Evolutionary conservation across 2,888 invertebrate species (phyloP).

Genomic region (Endomychus coccineus): DNA sequence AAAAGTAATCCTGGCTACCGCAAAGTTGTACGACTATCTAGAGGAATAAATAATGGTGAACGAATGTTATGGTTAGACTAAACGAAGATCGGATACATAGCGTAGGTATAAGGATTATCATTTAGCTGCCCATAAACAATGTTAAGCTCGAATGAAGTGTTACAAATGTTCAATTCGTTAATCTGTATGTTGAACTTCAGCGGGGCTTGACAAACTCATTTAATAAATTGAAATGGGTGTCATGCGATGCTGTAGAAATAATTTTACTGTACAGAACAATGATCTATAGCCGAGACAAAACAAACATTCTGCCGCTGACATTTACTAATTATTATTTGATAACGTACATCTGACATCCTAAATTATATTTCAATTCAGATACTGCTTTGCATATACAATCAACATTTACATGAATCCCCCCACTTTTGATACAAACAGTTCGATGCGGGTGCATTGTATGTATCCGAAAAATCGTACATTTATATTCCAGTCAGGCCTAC

Average conservation of each 20-base stretch:
- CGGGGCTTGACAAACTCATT: conserved; percentile 8
- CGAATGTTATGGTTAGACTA: too few species aligned
- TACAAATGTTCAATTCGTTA: too few species aligned
- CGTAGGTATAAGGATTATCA: too few species aligned
- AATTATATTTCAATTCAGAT: conserved; percentile 19
- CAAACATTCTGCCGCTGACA: conserved; percentile 26
- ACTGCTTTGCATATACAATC: conserved; percentile 17
- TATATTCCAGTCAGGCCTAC: too few species aligned
- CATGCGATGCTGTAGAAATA: conserved; percentile 25
- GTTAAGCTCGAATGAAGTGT: too few species aligned
- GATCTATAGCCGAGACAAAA: conserved; percentile 22
- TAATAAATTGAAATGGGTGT: conserved; percentile 23
- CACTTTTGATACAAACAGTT: conserved; percentile 2
- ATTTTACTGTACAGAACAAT: conserved; percentile 21
- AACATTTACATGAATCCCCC: conserved; percentile 1
- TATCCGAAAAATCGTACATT: too few species aligned
- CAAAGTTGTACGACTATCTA: too few species aligned
- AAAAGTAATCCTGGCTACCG: too few species aligned
- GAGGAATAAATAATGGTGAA: too few species aligned
- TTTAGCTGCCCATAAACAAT: too few species aligned
- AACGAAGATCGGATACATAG: too few species aligned
- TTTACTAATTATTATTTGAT: conserved; percentile 27
- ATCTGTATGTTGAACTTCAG: neutral
- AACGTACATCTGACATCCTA: conserved; percentile 20
- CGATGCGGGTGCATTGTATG: too few species aligned